Evolutionary conservation across 2,113 vertebrate species (phyloP).

Genomic region (Columbina picui): DNA sequence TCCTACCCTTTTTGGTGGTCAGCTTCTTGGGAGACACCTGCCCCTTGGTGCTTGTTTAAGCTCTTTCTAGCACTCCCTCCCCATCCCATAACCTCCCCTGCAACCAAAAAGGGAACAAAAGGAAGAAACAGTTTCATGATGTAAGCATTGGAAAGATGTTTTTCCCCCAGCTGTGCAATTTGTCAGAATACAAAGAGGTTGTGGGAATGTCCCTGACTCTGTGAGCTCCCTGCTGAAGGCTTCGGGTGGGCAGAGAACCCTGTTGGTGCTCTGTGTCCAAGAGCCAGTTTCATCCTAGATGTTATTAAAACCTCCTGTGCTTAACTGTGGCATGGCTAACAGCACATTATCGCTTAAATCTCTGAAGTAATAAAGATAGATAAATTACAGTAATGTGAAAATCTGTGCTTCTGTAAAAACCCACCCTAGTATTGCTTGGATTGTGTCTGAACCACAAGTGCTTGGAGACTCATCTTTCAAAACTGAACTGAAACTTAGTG

Average conservation of each 20-base stretch:
- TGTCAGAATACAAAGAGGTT: neutral
- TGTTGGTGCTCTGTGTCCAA: conserved; percentile 42
- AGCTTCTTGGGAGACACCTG: neutral
- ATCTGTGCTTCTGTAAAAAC: neutral
- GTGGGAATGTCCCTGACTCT: neutral
- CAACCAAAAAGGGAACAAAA: neutral
- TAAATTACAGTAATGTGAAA: neutral
- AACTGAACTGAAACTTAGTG: neutral
- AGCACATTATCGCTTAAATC: neutral
- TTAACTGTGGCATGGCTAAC: neutral
- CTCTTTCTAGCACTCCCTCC: fast-evolving
- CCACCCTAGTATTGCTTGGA: neutral
- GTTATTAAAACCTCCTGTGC: conserved; percentile 23
- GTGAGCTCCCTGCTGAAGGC: neutral
- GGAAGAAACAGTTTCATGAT: neutral
- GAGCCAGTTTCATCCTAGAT: neutral
- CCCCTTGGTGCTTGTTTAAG: neutral
- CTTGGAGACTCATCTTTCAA: neutral
- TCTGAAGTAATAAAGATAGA: conserved; percentile 43
- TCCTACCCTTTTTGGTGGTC: fast-evolving
- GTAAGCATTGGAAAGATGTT: neutral
- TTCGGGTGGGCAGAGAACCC: neutral
- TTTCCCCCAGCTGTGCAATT: neutral
- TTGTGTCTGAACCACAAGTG: neutral
- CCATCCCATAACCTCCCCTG: fast-evolving